phyloP scores from a whole-genome alignment of 2,888 invertebrate species.

The Sylvicola fuscatus region DNA sequence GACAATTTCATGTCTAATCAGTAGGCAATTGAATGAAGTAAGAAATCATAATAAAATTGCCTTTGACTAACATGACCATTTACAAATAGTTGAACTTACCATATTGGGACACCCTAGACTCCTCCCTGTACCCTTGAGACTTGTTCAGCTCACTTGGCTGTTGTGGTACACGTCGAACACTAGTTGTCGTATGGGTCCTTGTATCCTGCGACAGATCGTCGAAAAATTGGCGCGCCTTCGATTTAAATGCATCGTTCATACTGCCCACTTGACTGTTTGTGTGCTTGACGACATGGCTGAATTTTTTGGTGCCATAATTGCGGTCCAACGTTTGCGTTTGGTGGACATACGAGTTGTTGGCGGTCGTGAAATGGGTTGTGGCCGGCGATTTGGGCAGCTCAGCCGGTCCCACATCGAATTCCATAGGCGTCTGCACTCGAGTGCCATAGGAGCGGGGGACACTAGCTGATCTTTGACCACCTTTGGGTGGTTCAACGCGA shows the following conservation, averaged over 20 bases:
- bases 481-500: conserved; percentile 34
- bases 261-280: conserved; percentile 38
- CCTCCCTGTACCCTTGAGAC: conserved; percentile 43
- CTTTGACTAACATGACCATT: no score
- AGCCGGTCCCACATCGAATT: conserved; percentile 34
- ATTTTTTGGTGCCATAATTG: conserved; percentile 12
- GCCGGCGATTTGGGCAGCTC: conserved; percentile 20
- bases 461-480: conserved; percentile 28
- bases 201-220: conserved; percentile 39
- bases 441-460: conserved; percentile 26
- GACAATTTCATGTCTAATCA: conserved; percentile 1
- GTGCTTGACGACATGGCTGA: conserved; percentile 11
- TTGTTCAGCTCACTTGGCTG: conserved; percentile 19
- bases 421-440: conserved; percentile 36
- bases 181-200: conserved; percentile 10
- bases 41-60: no score
- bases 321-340: conserved; percentile 18
- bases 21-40: no score
- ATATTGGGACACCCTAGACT: conserved; percentile 45
- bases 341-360: neutral
- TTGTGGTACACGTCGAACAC: neutral
- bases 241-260: conserved; percentile 44
- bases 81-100: conserved; percentile 29
- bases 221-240: conserved; percentile 45
- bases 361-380: neutral